Evolutionary conservation across 1,140 invertebrate genomes (phyloP).

Genomic region (Drosophila kikkawai): DNA sequence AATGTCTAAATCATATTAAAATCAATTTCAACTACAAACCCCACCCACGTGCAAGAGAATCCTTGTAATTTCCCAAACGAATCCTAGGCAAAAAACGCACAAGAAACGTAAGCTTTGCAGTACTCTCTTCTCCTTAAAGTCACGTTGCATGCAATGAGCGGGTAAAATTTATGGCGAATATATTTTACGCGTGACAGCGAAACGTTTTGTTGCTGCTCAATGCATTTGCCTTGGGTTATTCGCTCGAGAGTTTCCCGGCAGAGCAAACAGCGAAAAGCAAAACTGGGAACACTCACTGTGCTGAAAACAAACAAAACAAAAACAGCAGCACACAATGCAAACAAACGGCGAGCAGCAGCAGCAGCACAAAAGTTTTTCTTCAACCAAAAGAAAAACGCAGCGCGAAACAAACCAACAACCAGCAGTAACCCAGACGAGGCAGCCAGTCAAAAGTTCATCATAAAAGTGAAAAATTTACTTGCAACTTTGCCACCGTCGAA

Average conservation of each 20-base stretch:
- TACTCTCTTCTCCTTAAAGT: conserved; percentile 45
- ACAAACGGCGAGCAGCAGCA: conserved; percentile 40
- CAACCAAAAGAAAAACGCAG: conserved; percentile 25
- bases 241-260: conserved; percentile 62
- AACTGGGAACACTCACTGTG: conserved; percentile 47
- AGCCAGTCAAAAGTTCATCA: conserved; percentile 50
- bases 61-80: neutral
- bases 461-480: conserved; percentile 49
- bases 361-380: conserved; percentile 43
- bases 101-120: neutral
- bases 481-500: conserved; percentile 40
- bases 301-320: conserved; percentile 60
- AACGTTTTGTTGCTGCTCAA: conserved; percentile 59
- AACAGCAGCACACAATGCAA: conserved; percentile 50
- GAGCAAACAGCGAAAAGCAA: conserved; percentile 66
- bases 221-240: conserved; percentile 60
- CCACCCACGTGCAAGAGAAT: neutral
- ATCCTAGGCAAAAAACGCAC: neutral
- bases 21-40: neutral
- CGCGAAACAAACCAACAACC: conserved; percentile 52
- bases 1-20: neutral
- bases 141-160: conserved; percentile 71
- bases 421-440: conserved; percentile 30
- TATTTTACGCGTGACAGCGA: conserved; percentile 76
- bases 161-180: conserved; percentile 65